Evolutionary conservation across 2,113 vertebrate genomes (phyloP).

Genomic region (Otocyon megalotis): DNA sequence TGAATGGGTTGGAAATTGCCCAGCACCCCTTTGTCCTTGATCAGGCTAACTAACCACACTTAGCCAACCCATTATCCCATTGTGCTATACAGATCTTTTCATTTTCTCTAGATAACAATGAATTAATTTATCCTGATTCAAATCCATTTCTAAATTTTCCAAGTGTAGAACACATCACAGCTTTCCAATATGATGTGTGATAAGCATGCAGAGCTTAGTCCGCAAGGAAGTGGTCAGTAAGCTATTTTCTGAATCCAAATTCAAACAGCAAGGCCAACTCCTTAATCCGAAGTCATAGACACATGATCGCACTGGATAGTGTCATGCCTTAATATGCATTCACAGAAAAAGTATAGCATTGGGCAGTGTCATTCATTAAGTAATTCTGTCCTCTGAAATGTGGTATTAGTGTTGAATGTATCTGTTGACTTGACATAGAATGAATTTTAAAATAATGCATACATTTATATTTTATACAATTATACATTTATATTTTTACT

Average conservation of each 20-base stretch:
- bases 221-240: not conserved
- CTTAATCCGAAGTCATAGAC: constrained; percentile 61
- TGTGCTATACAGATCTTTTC: not conserved
- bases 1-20: not conserved
- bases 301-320: not conserved
- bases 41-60: not conserved
- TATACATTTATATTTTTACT: not conserved
- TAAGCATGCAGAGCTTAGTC: not conserved
- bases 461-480: not conserved
- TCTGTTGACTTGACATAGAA: constrained; percentile 33
- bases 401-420: constrained; percentile 17
- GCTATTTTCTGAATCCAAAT: constrained; percentile 53
- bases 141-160: constrained; percentile 22
- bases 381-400: constrained; percentile 56
- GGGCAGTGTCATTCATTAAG: constrained; percentile 54
- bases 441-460: not conserved
- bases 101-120: not conserved
- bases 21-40: not conserved
- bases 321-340: constrained; percentile 58
- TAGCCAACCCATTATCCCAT: too few species aligned
- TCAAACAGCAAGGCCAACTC: not conserved
- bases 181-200: not conserved
- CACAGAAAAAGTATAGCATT: constrained; percentile 10
- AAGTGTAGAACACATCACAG: not conserved
- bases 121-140: not conserved